Percentiles rank a stretch among this genome's conserved stretches.
phyloP scores from a whole-genome alignment of 2,113 vertebrate species.

The Odobenus rosmarus region DNA sequence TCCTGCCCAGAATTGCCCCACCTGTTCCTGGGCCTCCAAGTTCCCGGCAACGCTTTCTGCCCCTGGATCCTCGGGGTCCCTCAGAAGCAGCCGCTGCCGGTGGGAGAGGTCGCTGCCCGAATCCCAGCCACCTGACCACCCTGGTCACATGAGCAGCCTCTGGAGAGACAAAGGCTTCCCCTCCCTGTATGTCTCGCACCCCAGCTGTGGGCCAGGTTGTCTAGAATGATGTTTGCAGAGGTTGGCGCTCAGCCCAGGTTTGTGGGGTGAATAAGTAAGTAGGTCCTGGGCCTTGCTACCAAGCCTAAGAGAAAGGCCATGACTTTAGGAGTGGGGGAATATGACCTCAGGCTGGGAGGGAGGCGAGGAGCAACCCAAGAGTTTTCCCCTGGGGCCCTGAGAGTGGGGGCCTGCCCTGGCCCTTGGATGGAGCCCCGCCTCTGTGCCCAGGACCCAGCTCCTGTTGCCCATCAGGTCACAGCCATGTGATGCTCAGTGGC shows the following conservation, averaged over 20 bases:
- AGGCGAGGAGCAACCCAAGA: rapidly evolving
- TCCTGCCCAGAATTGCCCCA: rapidly evolving
- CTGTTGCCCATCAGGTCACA: rapidly evolving
- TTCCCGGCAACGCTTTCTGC: neutral
- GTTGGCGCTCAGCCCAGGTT: rapidly evolving
- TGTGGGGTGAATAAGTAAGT: neutral
- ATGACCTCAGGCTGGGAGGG: neutral
- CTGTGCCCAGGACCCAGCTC: neutral
- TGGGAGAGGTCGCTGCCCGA: rapidly evolving
- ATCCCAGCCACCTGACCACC: neutral
- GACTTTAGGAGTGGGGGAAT: rapidly evolving
- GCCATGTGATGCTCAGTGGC: rapidly evolving
- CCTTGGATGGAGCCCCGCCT: neutral
- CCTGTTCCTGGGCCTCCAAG: neutral
- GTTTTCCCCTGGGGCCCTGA: no score
- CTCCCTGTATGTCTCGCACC: rapidly evolving
- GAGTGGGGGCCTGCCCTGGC: rapidly evolving
- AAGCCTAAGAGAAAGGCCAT: neutral
- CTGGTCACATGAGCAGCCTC: neutral
- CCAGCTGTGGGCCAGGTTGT: rapidly evolving
- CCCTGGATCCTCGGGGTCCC: neutral
- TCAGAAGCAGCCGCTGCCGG: neutral
- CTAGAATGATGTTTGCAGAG: no score
- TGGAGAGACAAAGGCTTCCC: neutral
- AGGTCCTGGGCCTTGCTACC: neutral